phyloP scores from a whole-genome alignment of 2,113 vertebrate genomes.

The Xenopus borealis region DNA sequence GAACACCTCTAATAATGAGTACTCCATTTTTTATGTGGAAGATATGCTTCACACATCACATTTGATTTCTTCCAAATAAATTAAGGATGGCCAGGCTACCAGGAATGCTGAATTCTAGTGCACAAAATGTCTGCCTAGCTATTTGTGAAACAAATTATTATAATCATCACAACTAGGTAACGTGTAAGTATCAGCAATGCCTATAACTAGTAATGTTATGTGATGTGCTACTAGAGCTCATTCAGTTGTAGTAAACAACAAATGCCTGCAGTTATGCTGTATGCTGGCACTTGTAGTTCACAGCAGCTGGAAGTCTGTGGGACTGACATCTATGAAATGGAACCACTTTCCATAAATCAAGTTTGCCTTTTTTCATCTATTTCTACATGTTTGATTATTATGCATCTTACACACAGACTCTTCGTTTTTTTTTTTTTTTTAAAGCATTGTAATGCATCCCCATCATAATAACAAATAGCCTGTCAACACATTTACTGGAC shows the following conservation, averaged over 20 bases:
- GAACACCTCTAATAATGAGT: slow-evolving; percentile 10
- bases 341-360: slow-evolving; percentile 13
- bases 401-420: slow-evolving; percentile 48
- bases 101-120: no score
- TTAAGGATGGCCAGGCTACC: not conserved
- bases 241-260: not conserved
- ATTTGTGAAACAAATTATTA: no score
- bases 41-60: slow-evolving; percentile 8
- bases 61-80: slow-evolving; percentile 6
- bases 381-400: slow-evolving; percentile 30
- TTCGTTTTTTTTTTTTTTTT: slow-evolving; percentile 50
- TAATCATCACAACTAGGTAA: no score
- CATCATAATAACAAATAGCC: slow-evolving; percentile 62
- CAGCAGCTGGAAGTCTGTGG: no score
- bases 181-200: no score
- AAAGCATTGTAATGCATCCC: slow-evolving; percentile 50
- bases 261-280: not conserved
- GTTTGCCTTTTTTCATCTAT: slow-evolving; percentile 17
- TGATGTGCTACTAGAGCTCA: no score
- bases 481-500: slow-evolving; percentile 65
- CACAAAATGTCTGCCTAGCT: no score
- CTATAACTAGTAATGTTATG: no score
- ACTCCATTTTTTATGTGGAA: not conserved
- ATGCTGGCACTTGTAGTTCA: not conserved
- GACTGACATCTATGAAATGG: not conserved